Base-by-base conservation (phyloP, 92 coral and sea anemone species). In the Siderastrea radians region DNA sequence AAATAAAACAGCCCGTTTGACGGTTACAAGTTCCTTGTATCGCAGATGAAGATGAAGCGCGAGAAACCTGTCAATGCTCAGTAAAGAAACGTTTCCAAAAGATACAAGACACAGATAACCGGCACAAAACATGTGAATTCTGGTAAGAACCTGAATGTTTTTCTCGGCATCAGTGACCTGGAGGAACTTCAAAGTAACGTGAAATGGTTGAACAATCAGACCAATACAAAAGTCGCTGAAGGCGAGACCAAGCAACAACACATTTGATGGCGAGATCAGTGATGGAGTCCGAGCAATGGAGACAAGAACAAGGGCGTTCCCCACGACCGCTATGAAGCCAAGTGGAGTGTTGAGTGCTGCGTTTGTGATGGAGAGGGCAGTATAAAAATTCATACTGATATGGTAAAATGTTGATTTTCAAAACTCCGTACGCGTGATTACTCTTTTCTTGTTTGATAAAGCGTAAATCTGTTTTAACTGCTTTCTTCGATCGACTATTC, bases 1-100 rank as follows among this genome's bases (percentile, higher is more conserved):
- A 49, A 72, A 13, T 3, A 1, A 3, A 7, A 49, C 44, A 7
- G 16, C 7, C 13, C 77, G 55, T 72, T 52, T 49, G 16, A 17
- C 77, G 1, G 59, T 72, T 4, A 49, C 77, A 49, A 72, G 10
- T 52, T 49, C 77, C 4, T 72, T 49, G 77, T 72, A 72, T 49
- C 77, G 49, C 8, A 72, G 59, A 16, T 72, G 77, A 49, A 72
- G 77, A 72, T 72, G 13, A 19, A 72, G 77, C 4, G 45, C 77
- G 1, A 72, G 54, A n/a, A 70, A 70, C 17, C 54, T 70, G 55
- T 70, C 75, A 11, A 70, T 16, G 8, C 75, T 70, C 9, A 70
- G 75, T 12, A 49, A 49, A 2, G 77, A 48, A 1, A 72, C 59
- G 55, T 2, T 72, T 2, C 2, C 4, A 13, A 72, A 49, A 0